Base-by-base conservation (phyloP, 1,140 invertebrate species). In the Eueides isabella region DNA sequence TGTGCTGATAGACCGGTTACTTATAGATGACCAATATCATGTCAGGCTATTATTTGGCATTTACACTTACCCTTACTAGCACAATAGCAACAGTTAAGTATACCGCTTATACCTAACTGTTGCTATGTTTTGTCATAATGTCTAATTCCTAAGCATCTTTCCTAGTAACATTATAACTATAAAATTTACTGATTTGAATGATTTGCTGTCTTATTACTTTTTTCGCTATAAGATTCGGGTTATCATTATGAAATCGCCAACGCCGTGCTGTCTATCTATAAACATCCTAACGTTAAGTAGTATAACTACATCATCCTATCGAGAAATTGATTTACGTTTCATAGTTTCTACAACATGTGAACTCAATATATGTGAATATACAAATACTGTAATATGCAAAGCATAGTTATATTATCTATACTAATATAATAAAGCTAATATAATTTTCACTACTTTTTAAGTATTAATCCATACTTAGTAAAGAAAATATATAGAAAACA, bases 1-100 rank as follows among this genome's bases (percentile, higher is more conserved):
- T 72, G 71, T 72, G 64, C 65, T 72, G 14, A 1, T n/a, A 62
- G 64, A 72, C 71, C 64, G 71, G 71, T 72, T 67, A 16, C 16
- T 44, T 48, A 61, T 30, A 48, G 61, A 71, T 48, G 38, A 30
- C 29, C 69, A 71, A 65, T 64, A 66, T n/a, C n/a, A n/a, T n/a
- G 70, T 31, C 16, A 66, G 35, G 30, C 5, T 63, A 66, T 72
- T 66, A 55, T n/a, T 71, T 55, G 28, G 16, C 66, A 55, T n/a
- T 48, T 67, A 55, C 26, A 67, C n/a, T n/a, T n/a, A n/a, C 65
- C 44, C 23, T 28, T n/a, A 48, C 38, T 55, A 11, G 35, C 12
- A n/a, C n/a, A n/a, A n/a, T n/a, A n/a, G n/a, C n/a, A n/a, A n/a
- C n/a, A n/a, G n/a, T n/a, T n/a, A n/a, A n/a, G n/a, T n/a, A n/a